These are phyloP conservation scores for Centroberyx gerrardi DNA, from an alignment of 2,797 vertebrate genomes.

Conservation along the genomic window DNA sequence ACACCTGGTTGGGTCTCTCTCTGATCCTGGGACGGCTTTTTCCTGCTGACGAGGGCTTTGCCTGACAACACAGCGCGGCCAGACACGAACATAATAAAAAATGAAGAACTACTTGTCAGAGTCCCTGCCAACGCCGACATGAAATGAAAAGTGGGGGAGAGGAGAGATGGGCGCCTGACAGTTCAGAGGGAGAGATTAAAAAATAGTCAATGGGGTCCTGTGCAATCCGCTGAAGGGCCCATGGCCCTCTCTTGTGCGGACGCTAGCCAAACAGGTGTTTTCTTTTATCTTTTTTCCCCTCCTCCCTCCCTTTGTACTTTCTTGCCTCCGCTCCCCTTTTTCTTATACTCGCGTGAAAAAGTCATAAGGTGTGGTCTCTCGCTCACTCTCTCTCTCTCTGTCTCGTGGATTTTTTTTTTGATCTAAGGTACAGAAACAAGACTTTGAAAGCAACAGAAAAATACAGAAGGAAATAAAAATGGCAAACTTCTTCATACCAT, in stretches of 20 bases:
- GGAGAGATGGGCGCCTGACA: conserved; percentile 72
- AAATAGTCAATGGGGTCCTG: conserved; percentile 83
- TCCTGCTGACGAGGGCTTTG: conserved; percentile 92
- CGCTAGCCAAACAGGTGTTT: conserved; percentile 91
- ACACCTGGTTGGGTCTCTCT: conserved; percentile 98
- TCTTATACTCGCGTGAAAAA: conserved; percentile 65
- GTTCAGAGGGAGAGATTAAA: conserved; percentile 84
- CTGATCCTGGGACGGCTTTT: conserved; percentile 94
- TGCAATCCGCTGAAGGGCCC: conserved; percentile 83
- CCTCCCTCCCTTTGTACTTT: conserved; percentile 78
- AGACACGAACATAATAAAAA: conserved; percentile 98
- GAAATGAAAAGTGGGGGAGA: conserved; percentile 84
- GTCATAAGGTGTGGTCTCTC: conserved; percentile 71
- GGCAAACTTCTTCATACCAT: conserved; percentile 29
- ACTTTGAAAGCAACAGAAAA: conserved; percentile 57
- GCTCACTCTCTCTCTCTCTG: conserved; percentile 44
- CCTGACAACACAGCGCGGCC: conserved; percentile 92
- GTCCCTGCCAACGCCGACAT: conserved; percentile 91
- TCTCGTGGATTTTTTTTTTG: conserved; percentile 45
- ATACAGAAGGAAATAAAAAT: conserved; percentile 41
- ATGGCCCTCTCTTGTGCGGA: conserved; percentile 67
- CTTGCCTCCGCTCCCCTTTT: conserved; percentile 66
- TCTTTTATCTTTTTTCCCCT: conserved; percentile 82
- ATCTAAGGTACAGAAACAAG: conserved; percentile 58
- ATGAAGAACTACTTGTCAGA: conserved; percentile 97